phyloP scores from a whole-genome alignment of 2,113 vertebrate species.

The Campylorhamphus procurvoides region DNA sequence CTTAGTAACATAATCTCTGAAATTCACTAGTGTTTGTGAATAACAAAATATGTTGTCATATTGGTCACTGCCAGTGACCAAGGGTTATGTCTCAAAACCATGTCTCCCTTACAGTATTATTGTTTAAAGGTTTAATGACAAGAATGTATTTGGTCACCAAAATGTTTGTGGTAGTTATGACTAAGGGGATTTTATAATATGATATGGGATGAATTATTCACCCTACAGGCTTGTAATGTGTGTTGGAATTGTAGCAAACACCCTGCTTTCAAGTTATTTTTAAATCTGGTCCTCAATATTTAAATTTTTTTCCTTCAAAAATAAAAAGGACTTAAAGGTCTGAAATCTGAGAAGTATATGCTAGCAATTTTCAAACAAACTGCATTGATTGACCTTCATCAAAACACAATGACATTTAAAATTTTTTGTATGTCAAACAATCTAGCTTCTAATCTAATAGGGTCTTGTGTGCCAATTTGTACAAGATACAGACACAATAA shows the following conservation, averaged over 20 bases:
- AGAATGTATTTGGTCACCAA: not conserved
- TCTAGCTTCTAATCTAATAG: constrained; percentile 38
- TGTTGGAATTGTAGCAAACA: not conserved
- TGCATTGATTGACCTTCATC: constrained; percentile 47
- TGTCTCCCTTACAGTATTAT: not conserved
- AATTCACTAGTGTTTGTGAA: not conserved
- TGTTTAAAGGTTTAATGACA: not conserved
- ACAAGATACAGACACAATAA: constrained; percentile 55
- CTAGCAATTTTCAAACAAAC: constrained; percentile 1
- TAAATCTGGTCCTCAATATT: not conserved
- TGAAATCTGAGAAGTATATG: not conserved
- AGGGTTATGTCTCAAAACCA: not conserved
- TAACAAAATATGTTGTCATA: not conserved
- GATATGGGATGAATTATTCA: not conserved
- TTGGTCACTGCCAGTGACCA: not conserved
- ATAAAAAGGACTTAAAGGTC: not conserved
- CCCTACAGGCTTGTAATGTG: not conserved
- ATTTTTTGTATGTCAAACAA: constrained; percentile 45
- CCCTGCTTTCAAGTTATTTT: not conserved
- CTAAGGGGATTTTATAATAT: rapidly evolving
- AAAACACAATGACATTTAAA: constrained; percentile 55
- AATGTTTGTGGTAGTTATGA: not conserved
- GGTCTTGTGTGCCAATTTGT: constrained; percentile 59
- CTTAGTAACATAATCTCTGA: not conserved
- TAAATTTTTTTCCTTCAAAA: not conserved